A percentile compares a stretch with the other conserved stretches of the same genome.
phyloP scores from a whole-genome alignment of 2,888 invertebrate genomes.

The Melanargia galathea region DNA sequence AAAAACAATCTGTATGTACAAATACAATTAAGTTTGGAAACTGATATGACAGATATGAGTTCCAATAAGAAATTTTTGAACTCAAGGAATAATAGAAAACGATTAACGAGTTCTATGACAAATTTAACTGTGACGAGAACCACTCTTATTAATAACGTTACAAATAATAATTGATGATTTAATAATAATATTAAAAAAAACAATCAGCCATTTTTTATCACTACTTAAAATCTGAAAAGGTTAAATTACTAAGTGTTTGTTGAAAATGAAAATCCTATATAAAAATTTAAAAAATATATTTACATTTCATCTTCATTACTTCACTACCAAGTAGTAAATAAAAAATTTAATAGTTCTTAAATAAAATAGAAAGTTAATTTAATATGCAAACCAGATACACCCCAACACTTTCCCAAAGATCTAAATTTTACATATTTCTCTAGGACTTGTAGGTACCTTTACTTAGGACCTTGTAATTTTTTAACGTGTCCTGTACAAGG shows the following conservation, averaged over 20 bases:
- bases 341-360: not conserved
- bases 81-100: too few species aligned
- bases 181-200: not conserved
- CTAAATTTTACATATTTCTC: too few species aligned
- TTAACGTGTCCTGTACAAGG: too few species aligned
- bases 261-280: not conserved
- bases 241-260: not conserved
- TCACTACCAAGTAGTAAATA: not conserved
- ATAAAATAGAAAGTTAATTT: not conserved
- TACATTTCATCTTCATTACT: not conserved
- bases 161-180: slow-evolving; percentile 10
- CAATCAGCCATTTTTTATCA: not conserved
- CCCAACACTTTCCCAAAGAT: too few species aligned
- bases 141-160: slow-evolving; percentile 26
- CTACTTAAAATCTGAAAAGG: not conserved
- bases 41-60: slow-evolving; percentile 43
- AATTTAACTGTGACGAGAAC: slow-evolving; percentile 27
- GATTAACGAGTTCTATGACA: not conserved
- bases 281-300: slow-evolving; percentile 5
- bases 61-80: slow-evolving; percentile 22
- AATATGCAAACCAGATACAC: not conserved
- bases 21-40: slow-evolving; percentile 51
- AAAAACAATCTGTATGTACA: slow-evolving; percentile 52
- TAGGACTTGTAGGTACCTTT: too few species aligned
- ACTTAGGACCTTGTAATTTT: too few species aligned